Conservation (phyloP, 2,113 vertebrate species). For the Entomyzon cyanotis region DNA sequence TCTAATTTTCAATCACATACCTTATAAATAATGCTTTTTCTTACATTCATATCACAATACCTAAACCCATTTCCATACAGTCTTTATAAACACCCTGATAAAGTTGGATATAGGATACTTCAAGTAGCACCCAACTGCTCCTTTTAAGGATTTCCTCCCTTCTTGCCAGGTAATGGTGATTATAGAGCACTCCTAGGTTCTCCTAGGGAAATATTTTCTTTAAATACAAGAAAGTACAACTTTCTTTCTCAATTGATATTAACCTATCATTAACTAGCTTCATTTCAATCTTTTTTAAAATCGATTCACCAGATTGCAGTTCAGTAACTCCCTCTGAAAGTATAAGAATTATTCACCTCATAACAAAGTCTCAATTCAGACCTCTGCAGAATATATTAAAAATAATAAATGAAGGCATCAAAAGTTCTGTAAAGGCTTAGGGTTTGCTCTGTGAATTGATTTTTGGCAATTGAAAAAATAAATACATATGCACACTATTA, state of each 20-base stretch:
- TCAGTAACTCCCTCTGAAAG: not conserved
- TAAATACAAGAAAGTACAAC: not conserved
- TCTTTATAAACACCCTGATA: not conserved
- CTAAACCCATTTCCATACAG: not conserved
- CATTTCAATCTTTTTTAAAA: not conserved
- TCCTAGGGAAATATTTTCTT: not conserved
- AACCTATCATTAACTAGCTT: not conserved
- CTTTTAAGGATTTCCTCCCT: not conserved
- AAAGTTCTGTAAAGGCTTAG: not conserved
- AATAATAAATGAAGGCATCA: constrained; percentile 2
- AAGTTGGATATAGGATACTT: not conserved
- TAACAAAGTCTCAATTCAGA: not conserved
- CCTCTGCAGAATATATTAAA: constrained; percentile 15
- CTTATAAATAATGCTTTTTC: not conserved
- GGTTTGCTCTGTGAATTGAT: not conserved
- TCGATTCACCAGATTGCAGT: not conserved
- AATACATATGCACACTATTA: not conserved
- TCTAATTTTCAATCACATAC: not conserved
- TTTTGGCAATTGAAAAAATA: constrained; percentile 36
- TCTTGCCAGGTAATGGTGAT: not conserved
- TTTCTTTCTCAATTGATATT: not conserved
- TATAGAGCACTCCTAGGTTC: not conserved
- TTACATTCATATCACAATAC: not conserved
- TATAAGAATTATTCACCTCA: not conserved
- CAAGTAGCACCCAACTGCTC: not conserved